Evolutionary conservation across 2,888 invertebrate species (phyloP).

Genomic region (Volucella bombylans): DNA sequence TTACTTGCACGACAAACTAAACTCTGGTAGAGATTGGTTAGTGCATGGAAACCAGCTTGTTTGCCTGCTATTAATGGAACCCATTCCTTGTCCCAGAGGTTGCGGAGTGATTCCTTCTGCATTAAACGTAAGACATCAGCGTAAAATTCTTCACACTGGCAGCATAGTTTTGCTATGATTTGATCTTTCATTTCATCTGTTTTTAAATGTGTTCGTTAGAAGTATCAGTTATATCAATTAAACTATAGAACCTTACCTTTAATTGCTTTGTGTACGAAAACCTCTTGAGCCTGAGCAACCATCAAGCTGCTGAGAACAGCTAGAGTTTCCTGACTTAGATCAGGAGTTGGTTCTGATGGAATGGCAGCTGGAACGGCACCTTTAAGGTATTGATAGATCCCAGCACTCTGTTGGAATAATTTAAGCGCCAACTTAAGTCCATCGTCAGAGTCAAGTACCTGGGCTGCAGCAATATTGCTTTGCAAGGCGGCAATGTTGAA

Average conservation of each 20-base stretch:
- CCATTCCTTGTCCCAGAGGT: conserved; percentile 96
- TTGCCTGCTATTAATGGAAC: conserved; percentile 89
- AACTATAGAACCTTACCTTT: conserved; percentile 84
- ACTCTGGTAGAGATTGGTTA: conserved; percentile 95
- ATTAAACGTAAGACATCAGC: conserved; percentile 93
- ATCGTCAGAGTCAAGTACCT: conserved; percentile 94
- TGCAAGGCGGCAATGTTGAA: conserved; percentile 98
- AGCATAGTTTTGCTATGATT: conserved; percentile 94
- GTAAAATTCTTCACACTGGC: conserved; percentile 96
- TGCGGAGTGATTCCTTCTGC: conserved; percentile 91
- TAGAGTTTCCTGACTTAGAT: conserved; percentile 95
- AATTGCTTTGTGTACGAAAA: conserved; percentile 96
- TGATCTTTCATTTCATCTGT: conserved; percentile 96
- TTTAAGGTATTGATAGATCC: conserved; percentile 94
- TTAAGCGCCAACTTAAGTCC: conserved; percentile 96
- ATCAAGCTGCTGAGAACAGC: conserved; percentile 93
- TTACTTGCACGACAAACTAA: conserved; percentile 90
- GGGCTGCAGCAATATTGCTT: conserved; percentile 92
- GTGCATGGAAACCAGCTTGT: conserved; percentile 93
- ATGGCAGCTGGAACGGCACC: conserved; percentile 90
- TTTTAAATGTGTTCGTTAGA: not conserved
- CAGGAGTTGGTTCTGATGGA: conserved; percentile 97
- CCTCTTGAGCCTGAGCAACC: conserved; percentile 99
- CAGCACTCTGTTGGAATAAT: conserved; percentile 95
- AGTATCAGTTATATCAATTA: not conserved